Conservation (phyloP, 2,888 invertebrate species). For the Stratiomys singularior region DNA sequence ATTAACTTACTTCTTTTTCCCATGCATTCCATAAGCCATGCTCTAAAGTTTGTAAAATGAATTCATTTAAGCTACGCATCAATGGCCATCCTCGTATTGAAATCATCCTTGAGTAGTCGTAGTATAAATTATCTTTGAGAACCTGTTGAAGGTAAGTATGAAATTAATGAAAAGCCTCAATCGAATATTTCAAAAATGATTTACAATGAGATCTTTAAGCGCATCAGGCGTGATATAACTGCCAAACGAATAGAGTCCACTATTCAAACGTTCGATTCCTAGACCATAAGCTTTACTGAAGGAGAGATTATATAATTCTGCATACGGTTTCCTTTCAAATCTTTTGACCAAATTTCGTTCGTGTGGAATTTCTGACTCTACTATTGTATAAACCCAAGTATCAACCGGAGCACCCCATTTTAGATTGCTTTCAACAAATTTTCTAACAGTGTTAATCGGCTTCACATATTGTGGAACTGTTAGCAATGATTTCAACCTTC, state of each 20-base stretch:
- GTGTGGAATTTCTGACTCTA: constrained; percentile 57
- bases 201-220: constrained; percentile 60
- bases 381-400: constrained; percentile 60
- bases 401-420: constrained; percentile 62
- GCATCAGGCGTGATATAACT: constrained; percentile 58
- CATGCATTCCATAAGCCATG: constrained; percentile 60
- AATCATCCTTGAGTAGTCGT: constrained; percentile 62
- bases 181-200: too few relatives aligned
- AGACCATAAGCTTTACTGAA: constrained; percentile 59
- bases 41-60: constrained; percentile 59
- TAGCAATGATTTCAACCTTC: constrained; percentile 61
- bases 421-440: constrained; percentile 59
- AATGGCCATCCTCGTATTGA: constrained; percentile 61
- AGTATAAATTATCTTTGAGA: constrained; percentile 60
- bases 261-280: constrained; percentile 60
- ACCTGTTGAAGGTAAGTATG: too few relatives aligned
- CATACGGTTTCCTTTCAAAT: constrained; percentile 60
- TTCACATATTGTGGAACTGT: constrained; percentile 60
- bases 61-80: constrained; percentile 59
- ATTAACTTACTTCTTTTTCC: constrained; percentile 58
- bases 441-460: constrained; percentile 60
- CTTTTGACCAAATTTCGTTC: constrained; percentile 58
- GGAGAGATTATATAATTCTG: constrained; percentile 59
- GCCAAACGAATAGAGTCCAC: constrained; percentile 58
- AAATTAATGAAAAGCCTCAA: too few relatives aligned